phyloP scores from a whole-genome alignment of 1,140 invertebrate species.

The Drosophila navojoa region DNA sequence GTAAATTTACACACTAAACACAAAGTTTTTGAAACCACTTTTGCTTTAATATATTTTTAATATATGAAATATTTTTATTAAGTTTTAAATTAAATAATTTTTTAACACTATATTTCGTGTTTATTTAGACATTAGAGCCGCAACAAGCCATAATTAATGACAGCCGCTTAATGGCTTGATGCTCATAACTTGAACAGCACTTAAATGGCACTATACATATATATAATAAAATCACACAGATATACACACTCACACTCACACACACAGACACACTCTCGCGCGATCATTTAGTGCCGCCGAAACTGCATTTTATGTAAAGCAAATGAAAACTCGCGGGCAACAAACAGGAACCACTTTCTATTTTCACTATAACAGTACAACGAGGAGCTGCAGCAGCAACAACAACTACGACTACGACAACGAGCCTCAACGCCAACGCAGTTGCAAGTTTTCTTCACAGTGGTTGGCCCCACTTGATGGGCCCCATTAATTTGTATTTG shows the following conservation, averaged over 20 bases:
- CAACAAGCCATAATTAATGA: conserved; percentile 21
- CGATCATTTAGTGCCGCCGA: conserved; percentile 33
- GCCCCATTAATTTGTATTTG: conserved; percentile 45
- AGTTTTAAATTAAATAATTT: not conserved
- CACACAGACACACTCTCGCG: conserved; percentile 18
- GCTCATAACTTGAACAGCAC: conserved; percentile 45
- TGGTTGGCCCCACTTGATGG: conserved; percentile 43
- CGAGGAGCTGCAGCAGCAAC: conserved; percentile 31
- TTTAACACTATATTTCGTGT: not conserved
- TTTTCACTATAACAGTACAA: conserved; percentile 83
- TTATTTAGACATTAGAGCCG: not conserved
- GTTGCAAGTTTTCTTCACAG: conserved; percentile 53
- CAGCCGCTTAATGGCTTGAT: conserved; percentile 29
- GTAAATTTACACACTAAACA: too few relatives aligned
- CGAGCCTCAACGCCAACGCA: conserved; percentile 42
- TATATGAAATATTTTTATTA: not conserved
- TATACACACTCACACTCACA: conserved; percentile 28
- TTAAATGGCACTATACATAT: conserved; percentile 46
- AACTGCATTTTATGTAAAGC: conserved; percentile 77
- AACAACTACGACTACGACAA: conserved; percentile 24
- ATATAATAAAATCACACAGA: conserved; percentile 19
- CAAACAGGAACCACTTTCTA: conserved; percentile 83
- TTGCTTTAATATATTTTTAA: not conserved
- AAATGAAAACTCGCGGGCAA: conserved; percentile 79
- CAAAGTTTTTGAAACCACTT: not conserved